Conservation (phyloP, 2,888 invertebrate species). For the Brachypterus glaber region DNA sequence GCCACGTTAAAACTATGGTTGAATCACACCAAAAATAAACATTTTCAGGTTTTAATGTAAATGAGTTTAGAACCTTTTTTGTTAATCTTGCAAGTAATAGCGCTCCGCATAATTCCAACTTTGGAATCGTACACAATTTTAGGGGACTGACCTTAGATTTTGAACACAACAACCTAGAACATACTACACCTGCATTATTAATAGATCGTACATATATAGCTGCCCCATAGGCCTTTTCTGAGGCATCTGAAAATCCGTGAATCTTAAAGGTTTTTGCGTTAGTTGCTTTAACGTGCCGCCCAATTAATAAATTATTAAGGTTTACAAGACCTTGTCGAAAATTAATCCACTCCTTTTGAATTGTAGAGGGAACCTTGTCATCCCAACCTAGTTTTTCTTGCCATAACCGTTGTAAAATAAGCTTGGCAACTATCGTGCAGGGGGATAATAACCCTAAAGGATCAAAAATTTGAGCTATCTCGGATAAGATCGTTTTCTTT, state of each 20-base stretch:
- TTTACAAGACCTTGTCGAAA: no score
- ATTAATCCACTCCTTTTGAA: no score
- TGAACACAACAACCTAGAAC: no score
- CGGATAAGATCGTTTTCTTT: neutral
- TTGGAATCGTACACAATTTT: constrained; percentile 21
- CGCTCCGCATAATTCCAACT: constrained; percentile 25
- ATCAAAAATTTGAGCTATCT: constrained; percentile 2
- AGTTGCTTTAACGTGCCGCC: no score
- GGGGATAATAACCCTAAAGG: neutral
- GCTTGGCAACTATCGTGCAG: neutral
- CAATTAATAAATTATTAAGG: no score
- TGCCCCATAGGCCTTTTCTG: no score
- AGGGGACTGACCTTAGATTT: constrained; percentile 27
- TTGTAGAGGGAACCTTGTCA: neutral
- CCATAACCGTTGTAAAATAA: constrained; percentile 1
- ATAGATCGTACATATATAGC: no score
- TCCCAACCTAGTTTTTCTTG: neutral
- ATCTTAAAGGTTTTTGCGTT: no score
- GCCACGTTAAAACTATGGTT: no score
- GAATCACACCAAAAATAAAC: neutral
- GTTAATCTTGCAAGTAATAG: constrained; percentile 17
- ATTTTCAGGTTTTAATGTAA: neutral
- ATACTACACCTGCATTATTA: no score
- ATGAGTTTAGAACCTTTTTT: constrained; percentile 7
- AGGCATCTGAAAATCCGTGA: no score